phyloP scores from a whole-genome alignment of 2,113 vertebrate species.

The Butorides virescens region DNA sequence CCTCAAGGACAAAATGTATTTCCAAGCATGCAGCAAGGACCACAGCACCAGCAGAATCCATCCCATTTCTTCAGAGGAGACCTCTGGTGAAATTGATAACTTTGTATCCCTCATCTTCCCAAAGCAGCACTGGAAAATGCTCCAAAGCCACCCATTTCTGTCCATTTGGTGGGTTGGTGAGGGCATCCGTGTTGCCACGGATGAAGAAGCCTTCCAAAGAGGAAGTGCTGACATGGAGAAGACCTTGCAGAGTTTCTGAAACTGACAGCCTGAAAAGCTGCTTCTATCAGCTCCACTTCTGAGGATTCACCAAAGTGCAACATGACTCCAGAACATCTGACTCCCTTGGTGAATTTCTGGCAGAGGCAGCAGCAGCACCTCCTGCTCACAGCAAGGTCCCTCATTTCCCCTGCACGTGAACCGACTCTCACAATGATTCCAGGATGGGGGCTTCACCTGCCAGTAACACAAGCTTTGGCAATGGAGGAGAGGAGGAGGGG shows the following conservation, averaged over 20 bases:
- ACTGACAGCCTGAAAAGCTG: neutral
- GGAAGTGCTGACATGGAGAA: accelerated
- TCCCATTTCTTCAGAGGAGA: neutral
- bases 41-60: neutral
- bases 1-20: neutral
- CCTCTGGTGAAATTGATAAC: neutral
- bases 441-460: neutral
- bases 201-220: neutral
- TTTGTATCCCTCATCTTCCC: neutral
- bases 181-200: neutral
- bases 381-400: neutral
- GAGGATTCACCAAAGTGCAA: neutral
- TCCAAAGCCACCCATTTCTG: neutral
- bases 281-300: neutral
- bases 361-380: neutral
- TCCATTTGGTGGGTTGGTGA: accelerated
- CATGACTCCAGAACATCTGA: accelerated
- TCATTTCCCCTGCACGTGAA: neutral
- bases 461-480: too few species aligned
- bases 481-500: too few species aligned
- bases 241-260: neutral
- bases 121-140: neutral
- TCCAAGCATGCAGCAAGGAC: neutral
- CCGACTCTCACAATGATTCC: too few species aligned
- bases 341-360: neutral